Conservation (phyloP, 1,140 invertebrate genomes). For the Bombus superbus region DNA sequence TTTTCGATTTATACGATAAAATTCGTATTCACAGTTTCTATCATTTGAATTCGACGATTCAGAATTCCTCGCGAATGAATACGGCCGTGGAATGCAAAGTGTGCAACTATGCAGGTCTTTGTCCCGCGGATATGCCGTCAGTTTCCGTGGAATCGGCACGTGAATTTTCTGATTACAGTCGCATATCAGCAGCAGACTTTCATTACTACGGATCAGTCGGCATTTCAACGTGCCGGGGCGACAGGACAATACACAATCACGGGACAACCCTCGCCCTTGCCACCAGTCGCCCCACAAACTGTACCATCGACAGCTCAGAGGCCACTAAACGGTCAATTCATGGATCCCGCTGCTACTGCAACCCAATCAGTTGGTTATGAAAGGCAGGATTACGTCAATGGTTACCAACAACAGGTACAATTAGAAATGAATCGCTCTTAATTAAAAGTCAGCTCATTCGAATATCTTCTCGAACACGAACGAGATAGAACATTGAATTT, state of each 20-base stretch:
- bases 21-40: not conserved
- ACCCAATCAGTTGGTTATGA: slow-evolving; percentile 79
- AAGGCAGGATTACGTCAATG: slow-evolving; percentile 82
- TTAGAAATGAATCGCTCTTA: slow-evolving; percentile 44
- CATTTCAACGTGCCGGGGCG: slow-evolving; percentile 80
- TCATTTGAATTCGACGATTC: not conserved
- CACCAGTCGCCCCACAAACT: slow-evolving; percentile 76
- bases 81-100: slow-evolving; percentile 6
- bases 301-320: slow-evolving; percentile 76
- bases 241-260: slow-evolving; percentile 81
- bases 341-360: slow-evolving; percentile 78
- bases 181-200: slow-evolving; percentile 82
- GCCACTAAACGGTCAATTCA: slow-evolving; percentile 82
- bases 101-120: not conserved
- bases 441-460: slow-evolving; percentile 12
- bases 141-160: slow-evolving; percentile 28
- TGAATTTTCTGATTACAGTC: slow-evolving; percentile 73
- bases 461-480: not conserved
- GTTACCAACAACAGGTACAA: slow-evolving; percentile 81
- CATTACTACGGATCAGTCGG: slow-evolving; percentile 81
- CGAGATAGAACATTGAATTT: not conserved
- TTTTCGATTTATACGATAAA: not conserved
- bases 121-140: not conserved
- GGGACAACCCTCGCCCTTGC: slow-evolving; percentile 79
- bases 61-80: not conserved